These are phyloP conservation scores for Sebastes minor DNA, from an alignment of 2,797 vertebrate genomes.

Conservation along the genomic window DNA sequence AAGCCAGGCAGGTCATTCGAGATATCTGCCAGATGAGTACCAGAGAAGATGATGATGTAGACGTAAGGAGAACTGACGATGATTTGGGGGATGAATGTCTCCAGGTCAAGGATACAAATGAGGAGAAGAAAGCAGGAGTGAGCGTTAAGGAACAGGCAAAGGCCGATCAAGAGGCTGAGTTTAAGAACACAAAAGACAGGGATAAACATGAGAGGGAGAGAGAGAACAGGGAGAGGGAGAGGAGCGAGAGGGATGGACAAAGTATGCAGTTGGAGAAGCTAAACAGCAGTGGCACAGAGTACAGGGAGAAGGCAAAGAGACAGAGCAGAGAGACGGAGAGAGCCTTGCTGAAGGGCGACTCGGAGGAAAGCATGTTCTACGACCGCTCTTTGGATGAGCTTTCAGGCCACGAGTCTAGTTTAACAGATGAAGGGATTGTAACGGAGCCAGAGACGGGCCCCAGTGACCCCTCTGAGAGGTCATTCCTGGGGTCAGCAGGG, in stretches of 20 bases:
- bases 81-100: slow-evolving; percentile 70
- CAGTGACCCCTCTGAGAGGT: slow-evolving; percentile 63
- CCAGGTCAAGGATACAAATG: slow-evolving; percentile 47
- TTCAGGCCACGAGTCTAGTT: slow-evolving; percentile 91
- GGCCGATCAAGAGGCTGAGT: slow-evolving; percentile 43
- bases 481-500: slow-evolving; percentile 61
- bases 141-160: slow-evolving; percentile 32
- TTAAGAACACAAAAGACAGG: slow-evolving; percentile 54
- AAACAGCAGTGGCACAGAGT: slow-evolving; percentile 60
- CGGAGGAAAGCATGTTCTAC: slow-evolving; percentile 79
- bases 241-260: slow-evolving; percentile 68
- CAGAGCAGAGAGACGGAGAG: slow-evolving; percentile 58
- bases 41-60: slow-evolving; percentile 78
- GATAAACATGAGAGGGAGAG: slow-evolving; percentile 70
- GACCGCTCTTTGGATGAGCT: slow-evolving; percentile 90
- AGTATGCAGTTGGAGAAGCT: slow-evolving; percentile 67
- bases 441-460: slow-evolving; percentile 88
- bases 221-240: slow-evolving; percentile 64
- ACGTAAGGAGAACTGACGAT: slow-evolving; percentile 46
- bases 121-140: slow-evolving; percentile 23
- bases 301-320: slow-evolving; percentile 56
- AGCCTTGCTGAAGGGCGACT: slow-evolving; percentile 71
- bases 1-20: slow-evolving; percentile 94
- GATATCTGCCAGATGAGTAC: slow-evolving; percentile 94
- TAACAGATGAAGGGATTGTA: slow-evolving; percentile 97